A percentile compares a stretch with the other conserved stretches of the same genome.
Evolutionary conservation across 2,888 invertebrate species (phyloP).

Genomic region (Microctonus aethiopoides): DNA sequence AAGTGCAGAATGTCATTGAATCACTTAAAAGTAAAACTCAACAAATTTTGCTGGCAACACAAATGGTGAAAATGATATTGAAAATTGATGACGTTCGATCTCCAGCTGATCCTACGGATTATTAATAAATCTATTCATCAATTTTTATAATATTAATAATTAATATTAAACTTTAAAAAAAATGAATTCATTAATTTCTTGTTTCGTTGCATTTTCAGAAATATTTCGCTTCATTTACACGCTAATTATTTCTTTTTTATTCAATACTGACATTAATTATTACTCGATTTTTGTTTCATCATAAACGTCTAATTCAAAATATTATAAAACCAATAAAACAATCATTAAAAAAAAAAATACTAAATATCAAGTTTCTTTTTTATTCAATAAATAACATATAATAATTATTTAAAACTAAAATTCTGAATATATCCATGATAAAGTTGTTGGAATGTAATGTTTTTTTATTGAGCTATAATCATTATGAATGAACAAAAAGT

Average conservation of each 20-base stretch:
- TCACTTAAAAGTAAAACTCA: conserved; percentile 97
- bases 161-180: conserved; percentile 17
- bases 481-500: conserved; percentile 8
- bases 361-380: conserved; percentile 9
- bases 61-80: conserved; percentile 98
- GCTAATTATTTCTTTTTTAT: neutral
- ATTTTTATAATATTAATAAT: conserved; percentile 22
- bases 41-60: conserved; percentile 95
- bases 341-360: too few relatives aligned
- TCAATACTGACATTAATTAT: neutral
- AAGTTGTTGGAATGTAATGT: neutral
- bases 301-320: neutral
- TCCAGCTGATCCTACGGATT: conserved; percentile 61
- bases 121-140: conserved; percentile 15
- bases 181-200: neutral
- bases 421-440: neutral
- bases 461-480: neutral
- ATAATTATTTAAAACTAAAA: too few relatives aligned
- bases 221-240: neutral
- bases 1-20: conserved; percentile 93
- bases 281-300: neutral
- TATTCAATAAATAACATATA: too few relatives aligned
- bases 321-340: neutral
- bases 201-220: neutral
- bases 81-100: conserved; percentile 97